These are phyloP conservation scores for Plagodis dolabraria DNA, from an alignment of 2,888 invertebrate species.

Conservation along the genomic window DNA sequence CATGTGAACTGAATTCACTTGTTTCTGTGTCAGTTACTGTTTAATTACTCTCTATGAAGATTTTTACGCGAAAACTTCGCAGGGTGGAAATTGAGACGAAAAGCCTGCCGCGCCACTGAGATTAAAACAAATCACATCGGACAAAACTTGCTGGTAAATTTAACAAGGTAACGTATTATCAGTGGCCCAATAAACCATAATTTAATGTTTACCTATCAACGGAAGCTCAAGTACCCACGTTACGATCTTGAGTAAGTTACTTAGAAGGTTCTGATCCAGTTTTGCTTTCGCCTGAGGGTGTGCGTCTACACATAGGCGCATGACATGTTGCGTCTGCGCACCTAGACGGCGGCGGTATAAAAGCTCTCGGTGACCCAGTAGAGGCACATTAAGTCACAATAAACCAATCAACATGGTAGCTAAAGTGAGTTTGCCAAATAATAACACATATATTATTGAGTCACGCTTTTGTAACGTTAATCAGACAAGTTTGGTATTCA, in stretches of 20 bases:
- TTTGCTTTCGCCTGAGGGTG: slow-evolving; percentile 43
- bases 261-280: slow-evolving; percentile 50
- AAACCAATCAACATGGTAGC: slow-evolving; percentile 71
- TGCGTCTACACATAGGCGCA: slow-evolving; percentile 26
- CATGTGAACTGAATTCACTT: too few species aligned
- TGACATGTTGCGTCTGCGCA: slow-evolving; percentile 34
- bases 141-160: too few species aligned
- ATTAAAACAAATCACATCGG: too few species aligned
- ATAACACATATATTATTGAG: not conserved
- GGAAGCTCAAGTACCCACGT: slow-evolving; percentile 10
- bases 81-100: too few species aligned
- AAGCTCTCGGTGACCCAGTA: slow-evolving; percentile 50
- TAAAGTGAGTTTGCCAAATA: slow-evolving; percentile 61
- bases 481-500: too few species aligned
- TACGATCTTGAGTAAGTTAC: slow-evolving; percentile 42
- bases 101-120: too few species aligned
- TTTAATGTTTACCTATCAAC: not conserved
- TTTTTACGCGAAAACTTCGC: too few species aligned
- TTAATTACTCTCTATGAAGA: too few species aligned
- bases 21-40: too few species aligned
- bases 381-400: slow-evolving; percentile 60
- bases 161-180: not conserved
- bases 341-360: slow-evolving; percentile 53
- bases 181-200: slow-evolving; percentile 7
- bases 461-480: too few species aligned